phyloP scores from a whole-genome alignment of 2,888 invertebrate genomes.

The Ecliptopera silaceata region DNA sequence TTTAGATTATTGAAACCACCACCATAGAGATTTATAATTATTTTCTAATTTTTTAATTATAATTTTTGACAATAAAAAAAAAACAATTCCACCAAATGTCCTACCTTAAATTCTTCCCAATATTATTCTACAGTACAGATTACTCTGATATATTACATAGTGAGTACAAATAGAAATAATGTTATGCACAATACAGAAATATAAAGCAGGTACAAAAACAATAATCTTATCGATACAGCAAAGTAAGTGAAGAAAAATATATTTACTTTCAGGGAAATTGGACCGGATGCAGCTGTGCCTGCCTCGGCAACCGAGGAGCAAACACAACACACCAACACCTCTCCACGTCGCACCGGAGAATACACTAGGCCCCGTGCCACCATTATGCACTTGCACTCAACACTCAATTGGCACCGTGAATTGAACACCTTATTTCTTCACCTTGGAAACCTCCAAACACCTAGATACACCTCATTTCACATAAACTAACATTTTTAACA shows the following conservation, averaged over 20 bases:
- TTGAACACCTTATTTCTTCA: constrained; percentile 61
- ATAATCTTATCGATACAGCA: constrained; percentile 59
- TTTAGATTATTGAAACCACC: constrained; percentile 11
- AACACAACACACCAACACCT: constrained; percentile 63
- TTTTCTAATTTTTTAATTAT: neutral
- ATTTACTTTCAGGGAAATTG: constrained; percentile 72
- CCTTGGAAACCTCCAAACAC: constrained; percentile 63
- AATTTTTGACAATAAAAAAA: neutral
- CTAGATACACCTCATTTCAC: constrained; percentile 78
- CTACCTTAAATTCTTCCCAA: too few relatives aligned
- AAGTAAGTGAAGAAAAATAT: constrained; percentile 67
- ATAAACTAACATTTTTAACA: constrained; percentile 62
- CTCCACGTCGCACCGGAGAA: constrained; percentile 46
- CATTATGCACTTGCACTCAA: constrained; percentile 58
- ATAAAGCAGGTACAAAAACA: constrained; percentile 54
- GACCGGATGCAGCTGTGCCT: constrained; percentile 44
- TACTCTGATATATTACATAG: constrained; percentile 13
- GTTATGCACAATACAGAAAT: constrained; percentile 39
- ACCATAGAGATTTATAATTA: constrained; percentile 6
- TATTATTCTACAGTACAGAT: too few relatives aligned
- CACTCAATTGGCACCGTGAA: constrained; percentile 66
- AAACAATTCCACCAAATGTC: neutral
- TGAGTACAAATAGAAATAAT: constrained; percentile 31
- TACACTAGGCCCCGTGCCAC: constrained; percentile 46
- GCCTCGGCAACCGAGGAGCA: constrained; percentile 37